These are phyloP conservation scores for Alethe diademata DNA, from an alignment of 2,113 vertebrate species.

Conservation along the genomic window DNA sequence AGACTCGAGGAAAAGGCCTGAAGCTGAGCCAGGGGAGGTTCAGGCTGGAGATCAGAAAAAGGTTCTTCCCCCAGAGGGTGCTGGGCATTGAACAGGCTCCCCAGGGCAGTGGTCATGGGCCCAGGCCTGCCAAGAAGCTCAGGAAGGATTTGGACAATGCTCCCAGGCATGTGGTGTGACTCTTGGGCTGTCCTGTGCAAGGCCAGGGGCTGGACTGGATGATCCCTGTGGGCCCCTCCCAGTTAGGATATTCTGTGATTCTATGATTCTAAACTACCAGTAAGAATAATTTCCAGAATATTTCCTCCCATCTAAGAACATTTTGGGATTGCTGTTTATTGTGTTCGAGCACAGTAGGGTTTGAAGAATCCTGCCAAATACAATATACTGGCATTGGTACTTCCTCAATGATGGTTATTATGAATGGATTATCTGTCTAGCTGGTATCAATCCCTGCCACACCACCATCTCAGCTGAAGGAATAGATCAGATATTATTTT, in stretches of 20 bases:
- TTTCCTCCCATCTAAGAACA: not conserved
- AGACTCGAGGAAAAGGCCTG: fast-evolving
- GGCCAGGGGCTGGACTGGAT: not conserved
- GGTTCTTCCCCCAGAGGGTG: not conserved
- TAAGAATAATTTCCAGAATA: not conserved
- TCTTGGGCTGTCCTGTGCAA: not conserved
- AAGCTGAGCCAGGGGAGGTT: not conserved
- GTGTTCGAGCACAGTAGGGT: not conserved
- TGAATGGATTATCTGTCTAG: not conserved
- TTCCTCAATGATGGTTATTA: not conserved
- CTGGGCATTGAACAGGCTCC: not conserved
- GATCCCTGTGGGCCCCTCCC: not conserved
- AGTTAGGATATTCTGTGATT: not conserved
- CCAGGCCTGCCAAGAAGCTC: not conserved
- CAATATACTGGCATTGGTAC: not conserved
- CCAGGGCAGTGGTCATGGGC: not conserved
- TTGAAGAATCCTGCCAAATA: not conserved
- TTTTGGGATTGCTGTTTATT: not conserved
- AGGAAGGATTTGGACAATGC: fast-evolving
- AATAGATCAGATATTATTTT: not conserved
- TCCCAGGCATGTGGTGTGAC: not conserved
- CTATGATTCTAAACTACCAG: not conserved
- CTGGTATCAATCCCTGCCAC: not conserved
- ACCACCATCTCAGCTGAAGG: not conserved
- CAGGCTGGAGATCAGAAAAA: not conserved